Base-by-base conservation (phyloP, 1,140 invertebrate species). In the Camponotus vicinus region DNA sequence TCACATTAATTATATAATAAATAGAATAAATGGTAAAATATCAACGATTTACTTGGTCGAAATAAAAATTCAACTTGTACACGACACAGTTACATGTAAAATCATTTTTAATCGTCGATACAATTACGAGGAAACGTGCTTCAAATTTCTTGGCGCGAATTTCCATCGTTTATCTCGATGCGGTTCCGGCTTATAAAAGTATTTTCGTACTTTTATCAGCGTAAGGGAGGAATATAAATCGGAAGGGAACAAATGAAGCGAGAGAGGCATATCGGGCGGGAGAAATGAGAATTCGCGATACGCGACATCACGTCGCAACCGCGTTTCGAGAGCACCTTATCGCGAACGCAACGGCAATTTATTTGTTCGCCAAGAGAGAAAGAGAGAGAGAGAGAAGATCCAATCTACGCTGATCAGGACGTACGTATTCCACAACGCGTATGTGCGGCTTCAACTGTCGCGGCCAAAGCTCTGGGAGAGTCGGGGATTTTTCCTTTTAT, bases 261-360 rank as follows among this genome's bases (percentile, higher is more conserved):
- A 37, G 27, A 37, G 27, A 15, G 18, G 6, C 45, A n/a, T 11
- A 18, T 7, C 15, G 40, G 49, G 37, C 7, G 21, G 13, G 37
- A 42, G 34, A 42, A 42, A 71, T 57, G 21, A 71, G 49, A 57
- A 70, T 70, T 70, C 21, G 32, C 49, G 21, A 34, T 37, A 45
- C 34, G 55, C 69, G 40, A 45, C 61, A 69, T 27, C 32, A n/a
- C 66, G 52, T 3, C 13, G 52, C 40, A 15, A 42, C 18, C 4
- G 32, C 75, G 37, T 9, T 52, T 32, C 76, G 67, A 59, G 49
- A 57, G 15, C 13, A 32, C 40, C 52, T 71, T 83, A 61, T 70
- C 69, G 55, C 37, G 67, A 71, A 45, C 67, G 55, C 55, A 57
- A 73, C 61, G 40, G 69, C 79, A 55, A 83, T 83, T 83, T 83